phyloP scores from a whole-genome alignment of 2,797 vertebrate species.

The Coluber constrictor region DNA sequence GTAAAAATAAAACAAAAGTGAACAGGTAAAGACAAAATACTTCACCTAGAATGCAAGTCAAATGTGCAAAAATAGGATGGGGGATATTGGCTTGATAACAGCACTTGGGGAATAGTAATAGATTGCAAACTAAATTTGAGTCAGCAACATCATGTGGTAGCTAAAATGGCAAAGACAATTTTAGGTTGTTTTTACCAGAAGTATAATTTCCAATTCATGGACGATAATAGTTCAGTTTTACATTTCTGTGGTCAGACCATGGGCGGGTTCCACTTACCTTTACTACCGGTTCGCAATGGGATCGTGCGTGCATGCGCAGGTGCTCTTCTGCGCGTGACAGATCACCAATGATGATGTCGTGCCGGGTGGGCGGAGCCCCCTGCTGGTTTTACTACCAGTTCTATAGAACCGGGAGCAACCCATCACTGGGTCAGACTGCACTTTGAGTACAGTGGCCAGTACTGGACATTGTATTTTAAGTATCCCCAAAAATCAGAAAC shows the following conservation, averaged over 20 bases:
- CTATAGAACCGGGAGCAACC: too few species aligned
- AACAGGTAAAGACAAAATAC: not conserved
- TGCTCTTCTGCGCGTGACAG: too few species aligned
- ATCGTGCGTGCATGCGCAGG: fast-evolving
- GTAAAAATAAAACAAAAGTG: not conserved
- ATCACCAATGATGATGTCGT: too few species aligned
- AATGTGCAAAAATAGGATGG: not conserved
- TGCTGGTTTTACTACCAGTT: too few species aligned
- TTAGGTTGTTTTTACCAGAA: not conserved
- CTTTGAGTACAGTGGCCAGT: not conserved
- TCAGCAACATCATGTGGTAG: not conserved
- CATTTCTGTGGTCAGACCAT: not conserved
- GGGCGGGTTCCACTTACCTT: too few species aligned
- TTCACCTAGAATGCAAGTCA: not conserved
- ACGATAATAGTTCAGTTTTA: not conserved
- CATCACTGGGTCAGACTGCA: not conserved
- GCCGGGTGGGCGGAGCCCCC: too few species aligned
- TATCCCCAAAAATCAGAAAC: not conserved
- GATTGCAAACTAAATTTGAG: not conserved
- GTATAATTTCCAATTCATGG: not conserved
- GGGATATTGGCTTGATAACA: not conserved
- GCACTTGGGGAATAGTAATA: not conserved
- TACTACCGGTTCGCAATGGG: too few species aligned
- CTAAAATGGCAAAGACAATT: not conserved
- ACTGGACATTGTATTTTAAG: not conserved